These are phyloP conservation scores for Sibirionetta formosa DNA, from an alignment of 2,797 vertebrate species.

Conservation along the genomic window DNA sequence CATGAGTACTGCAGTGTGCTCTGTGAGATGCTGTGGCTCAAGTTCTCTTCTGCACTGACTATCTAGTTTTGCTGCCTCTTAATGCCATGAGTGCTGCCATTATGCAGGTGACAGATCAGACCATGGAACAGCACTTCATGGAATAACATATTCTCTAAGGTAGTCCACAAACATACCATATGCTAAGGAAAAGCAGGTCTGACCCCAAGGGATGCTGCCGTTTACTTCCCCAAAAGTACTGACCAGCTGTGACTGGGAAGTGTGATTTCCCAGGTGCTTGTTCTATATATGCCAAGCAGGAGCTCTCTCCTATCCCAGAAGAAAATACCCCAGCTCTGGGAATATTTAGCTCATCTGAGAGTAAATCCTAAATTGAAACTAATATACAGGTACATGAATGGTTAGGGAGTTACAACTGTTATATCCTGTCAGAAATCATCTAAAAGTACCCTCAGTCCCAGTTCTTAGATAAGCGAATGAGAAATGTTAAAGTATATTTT, in stretches of 20 bases:
- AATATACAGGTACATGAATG: not conserved
- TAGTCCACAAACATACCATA: not conserved
- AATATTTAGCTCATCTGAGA: not conserved
- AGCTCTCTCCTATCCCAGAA: not conserved
- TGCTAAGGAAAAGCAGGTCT: not conserved
- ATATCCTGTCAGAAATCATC: not conserved
- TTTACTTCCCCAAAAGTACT: not conserved
- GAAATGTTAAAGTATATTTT: not conserved
- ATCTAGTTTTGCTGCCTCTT: not conserved
- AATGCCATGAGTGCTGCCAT: rapidly evolving
- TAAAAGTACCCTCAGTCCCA: not conserved
- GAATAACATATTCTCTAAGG: not conserved
- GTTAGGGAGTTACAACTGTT: not conserved
- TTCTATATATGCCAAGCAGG: not conserved
- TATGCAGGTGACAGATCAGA: not conserved
- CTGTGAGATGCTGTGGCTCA: rapidly evolving
- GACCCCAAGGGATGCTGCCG: not conserved
- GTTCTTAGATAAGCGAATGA: not conserved
- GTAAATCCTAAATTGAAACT: not conserved
- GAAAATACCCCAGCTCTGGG: not conserved
- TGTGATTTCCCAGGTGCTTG: not conserved
- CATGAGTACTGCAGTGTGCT: rapidly evolving
- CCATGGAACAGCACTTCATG: rapidly evolving
- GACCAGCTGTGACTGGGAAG: not conserved
- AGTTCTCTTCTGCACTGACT: not conserved